Base-by-base conservation (phyloP, 2,797 vertebrate genomes). In the Coregonus suidteri region DNA sequence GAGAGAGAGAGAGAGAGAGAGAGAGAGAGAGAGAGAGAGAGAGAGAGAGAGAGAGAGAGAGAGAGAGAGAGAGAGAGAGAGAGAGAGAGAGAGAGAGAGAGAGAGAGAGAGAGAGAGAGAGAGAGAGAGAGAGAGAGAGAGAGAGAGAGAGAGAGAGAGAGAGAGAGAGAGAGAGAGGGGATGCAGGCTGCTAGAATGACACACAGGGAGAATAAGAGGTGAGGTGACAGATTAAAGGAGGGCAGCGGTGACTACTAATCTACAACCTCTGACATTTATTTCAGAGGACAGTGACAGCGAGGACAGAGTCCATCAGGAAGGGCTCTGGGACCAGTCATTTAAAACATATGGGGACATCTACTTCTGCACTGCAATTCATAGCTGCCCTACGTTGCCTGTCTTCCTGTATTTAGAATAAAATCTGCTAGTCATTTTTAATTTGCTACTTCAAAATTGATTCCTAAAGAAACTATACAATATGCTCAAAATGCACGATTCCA, bases 251-350 rank as follows among this genome's bases (percentile, higher is more conserved):
- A 5, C 64, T 34, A 6, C 66, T 41, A 35, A 69, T 69, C 35
- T 69, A 41, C 15, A 6, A 34, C 25, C 18, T 7, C 18, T 20
- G 69, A 71, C 47, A 51, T 71, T 51, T 15, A 71, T 71, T 52
- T 52, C 37, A 71, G 14, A n/a, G 70, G 47, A 72, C 47, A 72
- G 69, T 52, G 41, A 47, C 69, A 18, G 35, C 20, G 67, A 37
- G 35, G 67, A 7, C 15, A 37, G 41, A 13, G 20, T 66, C 20
- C 59, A 64, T 64, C 62, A 30, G 30, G 30, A 15, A 31, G 64
- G 25, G 4, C 67, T 69, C 4, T 71, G 18, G 37, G 51, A 4
- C 4, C 47, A 53, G 20, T 18, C 14, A 73, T 56, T 73, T 34
- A 14, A 73, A 54, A 31, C 51, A 56, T 54, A 73, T 56, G 14